These are phyloP conservation scores for Diabrotica undecimpunctata DNA, from an alignment of 1,140 invertebrate genomes.

Conservation along the genomic window DNA sequence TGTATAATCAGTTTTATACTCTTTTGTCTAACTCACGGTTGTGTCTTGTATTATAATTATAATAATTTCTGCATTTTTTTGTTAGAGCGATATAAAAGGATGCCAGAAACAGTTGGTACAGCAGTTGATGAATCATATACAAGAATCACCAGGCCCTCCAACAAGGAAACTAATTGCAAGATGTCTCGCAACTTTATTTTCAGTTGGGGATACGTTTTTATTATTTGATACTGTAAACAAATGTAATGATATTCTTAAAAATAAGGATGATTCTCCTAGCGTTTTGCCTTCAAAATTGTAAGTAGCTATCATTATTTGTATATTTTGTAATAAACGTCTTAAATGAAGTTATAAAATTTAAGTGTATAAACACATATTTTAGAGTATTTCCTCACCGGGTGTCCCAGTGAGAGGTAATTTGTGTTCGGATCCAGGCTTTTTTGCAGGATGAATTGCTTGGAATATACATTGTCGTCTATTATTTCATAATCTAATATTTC, in stretches of 20 bases:
- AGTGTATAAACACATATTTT: no score
- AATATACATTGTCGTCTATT: no score
- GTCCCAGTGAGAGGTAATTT: no score
- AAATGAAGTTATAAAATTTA: no score
- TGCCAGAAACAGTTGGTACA: slow-evolving; percentile 94
- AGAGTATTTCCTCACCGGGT: no score
- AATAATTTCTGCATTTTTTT: slow-evolving; percentile 10
- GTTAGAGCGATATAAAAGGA: slow-evolving; percentile 91
- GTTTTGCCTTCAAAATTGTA: slow-evolving; percentile 91
- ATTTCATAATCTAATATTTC: no score
- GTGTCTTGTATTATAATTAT: no score
- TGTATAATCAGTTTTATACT: no score
- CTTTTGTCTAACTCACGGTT: no score
- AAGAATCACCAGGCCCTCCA: slow-evolving; percentile 86
- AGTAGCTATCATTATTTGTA: slow-evolving; percentile 49
- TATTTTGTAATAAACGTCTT: no score
- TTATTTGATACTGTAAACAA: slow-evolving; percentile 97
- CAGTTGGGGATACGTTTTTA: slow-evolving; percentile 94
- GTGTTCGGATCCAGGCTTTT: no score
- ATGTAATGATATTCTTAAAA: slow-evolving; percentile 96
- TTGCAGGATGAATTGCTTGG: no score
- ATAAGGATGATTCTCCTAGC: slow-evolving; percentile 95
- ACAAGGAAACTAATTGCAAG: slow-evolving; percentile 87
- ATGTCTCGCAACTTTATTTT: slow-evolving; percentile 92
- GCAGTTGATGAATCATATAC: slow-evolving; percentile 85